phyloP scores from a whole-genome alignment of 1,140 invertebrate species.

The Schlechtendalia chinensis region DNA sequence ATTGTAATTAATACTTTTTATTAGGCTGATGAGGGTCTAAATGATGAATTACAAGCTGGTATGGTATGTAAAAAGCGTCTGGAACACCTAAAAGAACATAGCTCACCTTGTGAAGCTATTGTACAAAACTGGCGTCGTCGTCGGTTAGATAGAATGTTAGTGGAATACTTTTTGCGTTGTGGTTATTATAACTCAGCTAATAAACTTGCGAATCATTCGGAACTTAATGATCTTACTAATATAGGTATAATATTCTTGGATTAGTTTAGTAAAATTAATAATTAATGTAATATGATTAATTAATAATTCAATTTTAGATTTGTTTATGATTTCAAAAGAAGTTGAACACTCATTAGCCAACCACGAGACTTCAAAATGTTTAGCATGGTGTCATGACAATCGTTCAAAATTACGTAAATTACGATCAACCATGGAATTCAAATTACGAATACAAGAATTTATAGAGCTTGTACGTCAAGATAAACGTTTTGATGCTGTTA shows the following conservation, averaged over 20 bases:
- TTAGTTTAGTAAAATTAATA: neutral
- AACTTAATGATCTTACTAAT: conserved; percentile 87
- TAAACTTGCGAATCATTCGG: conserved; percentile 76
- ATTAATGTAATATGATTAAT: neutral
- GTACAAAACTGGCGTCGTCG: conserved; percentile 77
- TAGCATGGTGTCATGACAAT: conserved; percentile 97
- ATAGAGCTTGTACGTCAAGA: conserved; percentile 89
- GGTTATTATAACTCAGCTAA: conserved; percentile 94
- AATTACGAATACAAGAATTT: conserved; percentile 91
- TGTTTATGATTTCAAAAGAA: conserved; percentile 86
- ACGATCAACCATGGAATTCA: conserved; percentile 87
- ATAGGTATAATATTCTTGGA: conserved; percentile 63
- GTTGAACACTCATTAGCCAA: conserved; percentile 76
- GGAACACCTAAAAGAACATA: conserved; percentile 88
- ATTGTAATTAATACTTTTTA: conserved; percentile 9
- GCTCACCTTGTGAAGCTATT: conserved; percentile 54
- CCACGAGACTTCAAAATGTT: conserved; percentile 82
- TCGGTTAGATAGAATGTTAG: conserved; percentile 88
- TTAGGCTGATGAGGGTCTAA: conserved; percentile 82
- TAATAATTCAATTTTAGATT: conserved; percentile 63
- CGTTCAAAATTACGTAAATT: conserved; percentile 92
- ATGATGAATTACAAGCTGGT: conserved; percentile 84
- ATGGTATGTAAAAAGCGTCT: conserved; percentile 82
- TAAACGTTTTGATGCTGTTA: conserved; percentile 84
- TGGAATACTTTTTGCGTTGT: conserved; percentile 93